Base-by-base conservation (phyloP, 2,113 vertebrate genomes). In the Notarius lentiginosus region DNA sequence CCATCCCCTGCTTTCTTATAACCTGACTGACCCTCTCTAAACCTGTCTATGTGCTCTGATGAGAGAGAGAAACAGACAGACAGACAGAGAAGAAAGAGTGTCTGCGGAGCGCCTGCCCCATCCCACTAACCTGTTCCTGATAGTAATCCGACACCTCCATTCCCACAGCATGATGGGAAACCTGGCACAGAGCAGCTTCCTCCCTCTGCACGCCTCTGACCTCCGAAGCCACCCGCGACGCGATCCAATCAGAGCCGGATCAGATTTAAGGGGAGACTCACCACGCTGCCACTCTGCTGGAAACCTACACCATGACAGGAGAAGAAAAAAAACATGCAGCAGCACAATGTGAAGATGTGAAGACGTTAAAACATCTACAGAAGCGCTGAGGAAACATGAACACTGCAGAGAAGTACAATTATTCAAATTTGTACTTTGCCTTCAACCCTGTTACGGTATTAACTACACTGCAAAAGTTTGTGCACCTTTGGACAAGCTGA, bases 141-240 rank as follows among this genome's bases (percentile, higher is more conserved):
- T 88, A 72, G 88, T 87, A 91, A 91, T 86, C 87, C 73, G 27
- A 91, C 58, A 88, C 88, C 65, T 51, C 10, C 24, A 77, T 83
- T 86, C 61, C 85, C 89, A 84, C 86, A 56, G 85, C 84, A 88
- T 88, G 84, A 90, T 88, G 85, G 85, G 82, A 79, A 75, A 86
- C 60, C 41, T 75, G 66, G 66, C 77, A 85, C 51, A 30, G 84
- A 58, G 18, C 60, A n/a, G 53, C 58, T 84, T 53, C 82, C 75
- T 77, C 66, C 56, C 30, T 76, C 84, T 15, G 63, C 86, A 81
- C 55, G 58, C 41, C n/a, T 65, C 66, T 49, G 53, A 84, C 76
- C 72, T 82, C 66, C 79, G 60, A 24, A 66, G 83, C 58, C 58
- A 51, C n/a, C 51, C 18, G 58, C 12, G 65, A 76, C 14, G 79